Percentiles rank a stretch among this genome's conserved stretches.
phyloP scores from a whole-genome alignment of 2,888 invertebrate species.

The Acleris sparsana region DNA sequence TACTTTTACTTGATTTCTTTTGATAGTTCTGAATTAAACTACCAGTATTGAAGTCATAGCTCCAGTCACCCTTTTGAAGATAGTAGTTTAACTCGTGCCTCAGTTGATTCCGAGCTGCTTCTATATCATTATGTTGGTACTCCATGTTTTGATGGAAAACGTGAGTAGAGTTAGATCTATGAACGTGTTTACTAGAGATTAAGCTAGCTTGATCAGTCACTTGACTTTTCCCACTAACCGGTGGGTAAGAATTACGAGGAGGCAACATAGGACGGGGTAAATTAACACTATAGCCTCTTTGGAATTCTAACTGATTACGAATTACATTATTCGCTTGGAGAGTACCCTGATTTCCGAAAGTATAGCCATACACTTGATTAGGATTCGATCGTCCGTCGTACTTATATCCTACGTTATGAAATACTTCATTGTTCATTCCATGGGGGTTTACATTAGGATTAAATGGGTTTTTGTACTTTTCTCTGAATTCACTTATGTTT shows the following conservation, averaged over 20 bases:
- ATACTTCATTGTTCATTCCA: conserved; percentile 72
- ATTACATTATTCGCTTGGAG: conserved; percentile 77
- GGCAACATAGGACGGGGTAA: conserved; percentile 84
- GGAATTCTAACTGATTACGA: conserved; percentile 83
- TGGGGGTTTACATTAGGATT: conserved; percentile 65
- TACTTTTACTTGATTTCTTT: conserved; percentile 79
- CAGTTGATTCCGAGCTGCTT: conserved; percentile 75
- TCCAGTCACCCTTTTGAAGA: conserved; percentile 80
- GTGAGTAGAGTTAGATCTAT: conserved; percentile 86
- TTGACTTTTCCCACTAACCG: conserved; percentile 83
- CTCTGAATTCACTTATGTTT: conserved; percentile 85
- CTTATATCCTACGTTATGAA: conserved; percentile 75
- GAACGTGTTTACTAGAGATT: conserved; percentile 82
- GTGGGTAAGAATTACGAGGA: conserved; percentile 85
- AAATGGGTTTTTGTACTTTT: conserved; percentile 85
- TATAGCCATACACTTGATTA: conserved; percentile 79
- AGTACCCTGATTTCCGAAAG: conserved; percentile 83
- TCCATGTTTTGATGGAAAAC: conserved; percentile 78
- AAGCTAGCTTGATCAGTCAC: conserved; percentile 77
- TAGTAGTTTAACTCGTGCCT: conserved; percentile 78
- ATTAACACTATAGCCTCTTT: conserved; percentile 82
- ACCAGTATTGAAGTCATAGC: conserved; percentile 77
- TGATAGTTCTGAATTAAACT: conserved; percentile 79
- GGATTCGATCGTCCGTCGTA: conserved; percentile 73
- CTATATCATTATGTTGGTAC: conserved; percentile 70